Evolutionary conservation across 2,797 vertebrate genomes (phyloP), one percentile per base, ranked within the genome.

Genomic region (Apogon hyalosoma): DNA sequence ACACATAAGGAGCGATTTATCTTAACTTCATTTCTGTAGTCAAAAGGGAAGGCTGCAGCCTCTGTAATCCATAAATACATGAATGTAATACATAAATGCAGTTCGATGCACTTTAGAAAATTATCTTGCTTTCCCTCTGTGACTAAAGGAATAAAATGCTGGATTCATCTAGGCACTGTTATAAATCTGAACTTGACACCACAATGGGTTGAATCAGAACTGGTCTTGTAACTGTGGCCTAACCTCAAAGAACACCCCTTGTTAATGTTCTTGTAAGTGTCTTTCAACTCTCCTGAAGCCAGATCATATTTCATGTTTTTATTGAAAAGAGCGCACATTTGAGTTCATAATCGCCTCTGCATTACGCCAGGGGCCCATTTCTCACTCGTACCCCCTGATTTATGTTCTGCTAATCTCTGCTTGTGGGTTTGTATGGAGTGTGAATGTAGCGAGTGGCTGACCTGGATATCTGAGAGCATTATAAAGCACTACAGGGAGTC

Each of bases 281-380:
- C 87, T 79, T 80, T 82, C 73, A 63, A 58, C 75, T 80, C 76
- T 87, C 81, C 63, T 63, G 65, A 68, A 89, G 74, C 79, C 76
- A 60, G 79, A 85, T 88, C 88, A 82, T 90, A 89, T 88, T 92
- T 93, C 90, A 89, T 79, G 55, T 79, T 86, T 87, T 85, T 89
- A 89, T 88, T 88, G 82, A 88, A 91, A 91, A 90, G 83, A 89
- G 75, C 54, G 67, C 81, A 86, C 84, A 88, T 92, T 89, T 91
- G 83, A 91, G 88, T 91, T 92, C 81, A 90, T 91, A 92, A 93
- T 91, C 88, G 66, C 81, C 81, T 80, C 74, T 85, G 88, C 86
- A 85, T 91, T 87, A 85, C 82, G 62, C 89, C 86, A 72, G 84
- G 85, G 85, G 84, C 77, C 79, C 72, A 83, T 91, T 88, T 68